Evolutionary conservation across 2,888 invertebrate species (phyloP).

Genomic region (Calliphora vomitoria): DNA sequence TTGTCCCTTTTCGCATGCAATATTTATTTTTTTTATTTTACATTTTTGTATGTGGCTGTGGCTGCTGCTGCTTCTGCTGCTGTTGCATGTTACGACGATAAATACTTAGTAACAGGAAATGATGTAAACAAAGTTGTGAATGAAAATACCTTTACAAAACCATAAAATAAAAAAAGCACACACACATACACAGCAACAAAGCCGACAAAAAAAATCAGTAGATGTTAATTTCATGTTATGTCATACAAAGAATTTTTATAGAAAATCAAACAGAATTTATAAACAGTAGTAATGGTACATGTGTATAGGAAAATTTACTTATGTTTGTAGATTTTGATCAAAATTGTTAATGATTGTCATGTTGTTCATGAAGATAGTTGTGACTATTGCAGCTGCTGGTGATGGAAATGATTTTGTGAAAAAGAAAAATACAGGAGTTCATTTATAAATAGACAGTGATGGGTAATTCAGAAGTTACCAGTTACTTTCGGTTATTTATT

Average conservation of each 20-base stretch:
- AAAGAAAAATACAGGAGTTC: constrained; percentile 19
- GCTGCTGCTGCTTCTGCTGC: neutral
- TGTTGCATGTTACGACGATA: constrained; percentile 58
- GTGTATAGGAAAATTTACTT: constrained; percentile 58
- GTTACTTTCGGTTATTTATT: no score
- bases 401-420: constrained; percentile 39
- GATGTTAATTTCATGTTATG: constrained; percentile 68
- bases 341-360: constrained; percentile 43
- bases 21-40: neutral
- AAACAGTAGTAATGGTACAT: constrained; percentile 63
- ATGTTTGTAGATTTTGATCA: constrained; percentile 37
- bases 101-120: constrained; percentile 66
- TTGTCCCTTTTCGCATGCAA: constrained; percentile 27
- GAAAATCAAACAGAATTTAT: constrained; percentile 69
- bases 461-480: neutral
- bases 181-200: neutral
- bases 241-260: constrained; percentile 52
- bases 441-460: constrained; percentile 29
- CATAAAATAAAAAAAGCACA: constrained; percentile 53
- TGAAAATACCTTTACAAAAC: constrained; percentile 68
- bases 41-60: constrained; percentile 23
- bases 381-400: neutral
- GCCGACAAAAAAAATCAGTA: constrained; percentile 16
- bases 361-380: neutral
- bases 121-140: constrained; percentile 67